Evolutionary conservation across 2,888 invertebrate species (phyloP).

Genomic region (Lasioglossum marginatum): DNA sequence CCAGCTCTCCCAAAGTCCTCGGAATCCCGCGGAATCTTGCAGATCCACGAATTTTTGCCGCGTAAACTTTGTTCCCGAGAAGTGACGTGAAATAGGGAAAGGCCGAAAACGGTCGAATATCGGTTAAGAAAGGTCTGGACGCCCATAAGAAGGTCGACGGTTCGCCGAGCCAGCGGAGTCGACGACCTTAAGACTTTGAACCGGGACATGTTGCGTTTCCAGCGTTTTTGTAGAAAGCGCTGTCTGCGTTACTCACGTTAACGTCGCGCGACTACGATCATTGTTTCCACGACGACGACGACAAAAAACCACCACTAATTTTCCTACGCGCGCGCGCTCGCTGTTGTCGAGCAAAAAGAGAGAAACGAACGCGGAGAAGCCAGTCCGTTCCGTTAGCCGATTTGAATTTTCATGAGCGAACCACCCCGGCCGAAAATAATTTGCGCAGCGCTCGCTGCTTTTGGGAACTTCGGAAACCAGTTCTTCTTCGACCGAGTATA

Average conservation of each 20-base stretch:
- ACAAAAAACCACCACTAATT: slow-evolving; percentile 15
- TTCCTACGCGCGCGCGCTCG: not conserved
- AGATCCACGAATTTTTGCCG: not conserved
- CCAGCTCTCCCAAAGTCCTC: too few species aligned
- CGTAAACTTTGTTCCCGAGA: not conserved
- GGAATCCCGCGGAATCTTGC: not conserved
- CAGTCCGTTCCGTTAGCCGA: slow-evolving; percentile 36
- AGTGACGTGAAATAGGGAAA: not conserved
- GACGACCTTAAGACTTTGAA: slow-evolving; percentile 69
- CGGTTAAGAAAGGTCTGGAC: slow-evolving; percentile 70
- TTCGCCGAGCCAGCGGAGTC: slow-evolving; percentile 64
- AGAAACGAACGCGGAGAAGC: not conserved
- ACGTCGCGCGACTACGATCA: slow-evolving; percentile 45
- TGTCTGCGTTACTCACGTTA: slow-evolving; percentile 50
- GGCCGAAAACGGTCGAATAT: slow-evolving; percentile 52
- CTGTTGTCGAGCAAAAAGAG: not conserved
- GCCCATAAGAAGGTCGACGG: slow-evolving; percentile 72
- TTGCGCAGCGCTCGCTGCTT: not conserved
- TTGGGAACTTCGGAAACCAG: not conserved
- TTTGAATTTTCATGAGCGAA: slow-evolving; percentile 35
- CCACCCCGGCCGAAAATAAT: slow-evolving; percentile 6
- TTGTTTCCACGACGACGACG: slow-evolving; percentile 28
- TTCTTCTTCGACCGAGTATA: not conserved
- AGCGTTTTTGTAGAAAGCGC: slow-evolving; percentile 71
- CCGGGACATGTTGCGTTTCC: slow-evolving; percentile 71